Percentiles rank a stretch among this genome's conserved stretches.
Evolutionary conservation across 2,888 invertebrate genomes (phyloP).

Genomic region (Caenorhabditis virilis): DNA sequence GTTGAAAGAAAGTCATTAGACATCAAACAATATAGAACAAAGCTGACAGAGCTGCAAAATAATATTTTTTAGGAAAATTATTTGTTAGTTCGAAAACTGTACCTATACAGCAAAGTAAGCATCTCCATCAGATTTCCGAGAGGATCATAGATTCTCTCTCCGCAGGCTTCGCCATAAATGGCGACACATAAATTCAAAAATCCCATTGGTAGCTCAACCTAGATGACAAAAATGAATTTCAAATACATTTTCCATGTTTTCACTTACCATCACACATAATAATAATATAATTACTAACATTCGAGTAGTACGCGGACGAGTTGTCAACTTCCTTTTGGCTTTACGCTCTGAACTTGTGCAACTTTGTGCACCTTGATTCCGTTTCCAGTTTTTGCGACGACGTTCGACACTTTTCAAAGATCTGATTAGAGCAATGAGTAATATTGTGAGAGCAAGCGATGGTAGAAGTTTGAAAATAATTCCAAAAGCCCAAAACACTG

Average conservation of each 20-base stretch:
- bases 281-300: conserved; percentile 56
- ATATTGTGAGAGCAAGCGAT: conserved; percentile 45
- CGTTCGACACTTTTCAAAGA: conserved; percentile 55
- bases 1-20: conserved; percentile 56
- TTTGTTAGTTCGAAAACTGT: too few relatives aligned
- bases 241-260: background rate
- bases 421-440: conserved; percentile 48
- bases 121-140: conserved; percentile 61
- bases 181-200: conserved; percentile 54
- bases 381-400: conserved; percentile 46
- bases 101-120: conserved; percentile 61
- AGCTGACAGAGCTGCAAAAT: conserved; percentile 58
- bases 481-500: conserved; percentile 59
- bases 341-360: conserved; percentile 45
- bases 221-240: conserved; percentile 4
- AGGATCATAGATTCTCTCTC: conserved; percentile 54
- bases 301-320: conserved; percentile 50
- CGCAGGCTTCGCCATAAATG: conserved; percentile 57
- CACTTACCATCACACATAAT: conserved; percentile 51
- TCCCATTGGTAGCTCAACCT: conserved; percentile 61
- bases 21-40: conserved; percentile 61
- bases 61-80: too few relatives aligned
- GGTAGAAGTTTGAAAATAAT: conserved; percentile 60
- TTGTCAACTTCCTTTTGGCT: conserved; percentile 41
- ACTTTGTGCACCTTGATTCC: conserved; percentile 32